Base-by-base conservation (phyloP, 1,140 invertebrate species). In the Zaprionus tsacasi region DNA sequence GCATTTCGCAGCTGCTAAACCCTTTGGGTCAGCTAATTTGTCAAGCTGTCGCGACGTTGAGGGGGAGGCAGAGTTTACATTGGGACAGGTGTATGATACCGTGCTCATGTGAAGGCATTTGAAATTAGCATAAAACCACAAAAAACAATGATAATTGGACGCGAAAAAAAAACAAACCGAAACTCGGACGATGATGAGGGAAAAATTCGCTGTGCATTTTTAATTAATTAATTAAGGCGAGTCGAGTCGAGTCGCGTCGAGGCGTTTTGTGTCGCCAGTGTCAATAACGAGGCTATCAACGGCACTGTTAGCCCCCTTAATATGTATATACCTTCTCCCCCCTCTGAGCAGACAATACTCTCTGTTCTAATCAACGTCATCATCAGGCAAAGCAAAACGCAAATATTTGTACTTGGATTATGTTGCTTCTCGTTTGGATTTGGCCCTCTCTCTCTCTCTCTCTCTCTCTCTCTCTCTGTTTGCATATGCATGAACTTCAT, bases 201-300 rank as follows among this genome's bases (percentile, higher is more conserved):
- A 43, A 66, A 72, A 66, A 67, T 58, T 81, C 54, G 70, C 50
- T 76, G 64, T 73, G 88, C 79, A 91, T 91, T 91, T 91, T 91
- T 85, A 91, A 91, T 91, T 91, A 91, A 91, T 91, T 91, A 91
- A 91, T 91, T 91, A 91, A 91, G 75, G 76, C 72, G 43, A 91
- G 78, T 78, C 69, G 21, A 30, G 27, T 3, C 56, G 68, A 21
- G 21, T 21, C 56, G 68, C 1, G 21, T 21, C 69, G 21, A 30
- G 27, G 27, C 56, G 68, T 40, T 36, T 25, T 21, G 13, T 63
- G 12, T 59, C 7, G 60, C 70, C 43, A 40, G 66, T 76, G 69
- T 71, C 83, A 90, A 85, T 90, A 89, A 89, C 81, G 78, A 89
- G 77, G 80, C 83, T 85, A 89, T 89, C 85, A 89, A 89, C 85